Conservation (phyloP, 1,140 invertebrate genomes). For the Agraylea sexmaculata region DNA sequence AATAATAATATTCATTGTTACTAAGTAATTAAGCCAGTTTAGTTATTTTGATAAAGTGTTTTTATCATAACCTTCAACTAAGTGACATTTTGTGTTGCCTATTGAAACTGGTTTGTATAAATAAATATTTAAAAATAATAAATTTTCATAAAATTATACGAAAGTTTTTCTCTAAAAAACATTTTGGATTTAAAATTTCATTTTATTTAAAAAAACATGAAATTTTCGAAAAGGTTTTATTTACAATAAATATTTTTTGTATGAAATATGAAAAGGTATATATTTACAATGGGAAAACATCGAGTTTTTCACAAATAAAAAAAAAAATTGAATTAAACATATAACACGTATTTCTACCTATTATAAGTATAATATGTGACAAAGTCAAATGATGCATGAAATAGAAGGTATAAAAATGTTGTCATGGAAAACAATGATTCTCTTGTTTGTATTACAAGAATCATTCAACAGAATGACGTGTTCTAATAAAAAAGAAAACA, state of each 20-base stretch:
- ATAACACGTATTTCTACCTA: background rate
- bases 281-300: background rate
- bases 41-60: too few relatives aligned
- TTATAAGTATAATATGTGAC: too few relatives aligned
- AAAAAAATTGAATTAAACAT: constrained; percentile 5
- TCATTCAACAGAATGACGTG: too few relatives aligned
- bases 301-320: constrained; percentile 5
- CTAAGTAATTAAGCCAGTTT: too few relatives aligned
- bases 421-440: too few relatives aligned
- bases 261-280: background rate
- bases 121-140: background rate
- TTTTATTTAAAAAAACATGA: constrained; percentile 2
- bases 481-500: too few relatives aligned
- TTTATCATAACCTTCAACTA: too few relatives aligned
- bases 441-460: too few relatives aligned
- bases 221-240: background rate
- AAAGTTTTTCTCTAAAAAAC: background rate
- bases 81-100: too few relatives aligned
- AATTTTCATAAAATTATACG: background rate
- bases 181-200: background rate
- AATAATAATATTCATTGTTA: background rate
- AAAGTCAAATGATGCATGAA: too few relatives aligned
- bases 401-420: too few relatives aligned
- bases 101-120: too few relatives aligned
- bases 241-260: background rate